Evolutionary conservation across 2,113 vertebrate genomes (phyloP), one percentile per base, ranked within the genome.

Genomic region (Catagonus wagneri): DNA sequence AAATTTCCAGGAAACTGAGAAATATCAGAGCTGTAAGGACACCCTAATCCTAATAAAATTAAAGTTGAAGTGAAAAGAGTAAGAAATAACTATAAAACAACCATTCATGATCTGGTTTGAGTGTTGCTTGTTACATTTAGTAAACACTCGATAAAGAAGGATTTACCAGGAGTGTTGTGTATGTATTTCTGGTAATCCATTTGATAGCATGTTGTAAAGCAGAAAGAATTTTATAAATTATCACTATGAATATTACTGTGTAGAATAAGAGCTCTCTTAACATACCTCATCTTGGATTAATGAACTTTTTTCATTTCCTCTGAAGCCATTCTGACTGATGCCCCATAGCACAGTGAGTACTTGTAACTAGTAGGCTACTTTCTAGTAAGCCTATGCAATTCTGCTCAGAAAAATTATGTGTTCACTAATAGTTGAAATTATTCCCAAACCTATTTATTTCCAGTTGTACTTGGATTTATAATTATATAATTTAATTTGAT

Each of bases 401-500:
- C 22, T 93, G 23, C 17, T 83, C 5, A 89, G 63, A 54, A 92
- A 93, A 89, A 52, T 1, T 16, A 8, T 34, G 19, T 66, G 56
- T 20, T 89, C 14, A 71, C 22, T 29, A 10, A 81, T 44, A 66
- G 23, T 23, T 88, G 27, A 95, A 25, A 81, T 78, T 88, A 68
- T 93, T 92, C 44, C 50, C 25, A 81, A 92, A 88, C 13, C 12
- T 72, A 4, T 39, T 79, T 50, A 66, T 96, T 96, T 95, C 25
- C 22, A 56, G 34, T 63, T 72, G 15, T 78, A 72, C 5, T 34
- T 89, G 54, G 19, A 89, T 56, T 81, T 81, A 86, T 72, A 93
- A 85, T 27, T 78, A 39, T 78, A 86, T 81, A 79, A 66, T 76
- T 78, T 78, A 90, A 91, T 72, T 96, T 93, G 52, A 78, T 88